These are phyloP conservation scores for Xylota sylvarum DNA, from an alignment of 2,888 invertebrate genomes.

Conservation along the genomic window DNA sequence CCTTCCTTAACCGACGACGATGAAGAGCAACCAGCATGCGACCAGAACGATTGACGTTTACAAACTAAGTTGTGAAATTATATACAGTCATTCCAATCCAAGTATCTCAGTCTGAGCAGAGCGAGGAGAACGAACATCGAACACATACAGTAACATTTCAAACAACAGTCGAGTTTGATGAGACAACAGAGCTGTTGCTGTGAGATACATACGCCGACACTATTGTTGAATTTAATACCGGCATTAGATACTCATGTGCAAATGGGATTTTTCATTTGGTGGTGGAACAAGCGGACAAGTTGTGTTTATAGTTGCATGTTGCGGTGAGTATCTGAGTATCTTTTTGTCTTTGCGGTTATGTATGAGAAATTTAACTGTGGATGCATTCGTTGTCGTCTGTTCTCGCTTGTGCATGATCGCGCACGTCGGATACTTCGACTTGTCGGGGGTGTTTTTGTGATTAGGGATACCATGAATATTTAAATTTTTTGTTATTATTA, in stretches of 20 bases:
- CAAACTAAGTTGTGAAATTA: slow-evolving; percentile 72
- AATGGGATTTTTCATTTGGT: slow-evolving; percentile 36
- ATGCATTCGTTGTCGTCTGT: slow-evolving; percentile 47
- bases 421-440: slow-evolving; percentile 41
- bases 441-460: slow-evolving; percentile 18
- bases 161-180: slow-evolving; percentile 67
- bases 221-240: slow-evolving; percentile 56
- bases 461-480: background rate
- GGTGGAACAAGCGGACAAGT: slow-evolving; percentile 47
- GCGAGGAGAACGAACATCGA: no score
- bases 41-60: slow-evolving; percentile 74
- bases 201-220: slow-evolving; percentile 37
- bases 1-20: slow-evolving; percentile 72
- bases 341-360: slow-evolving; percentile 45
- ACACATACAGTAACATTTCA: slow-evolving; percentile 53
- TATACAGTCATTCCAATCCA: slow-evolving; percentile 59
- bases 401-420: slow-evolving; percentile 67
- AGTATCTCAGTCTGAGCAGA: slow-evolving; percentile 43
- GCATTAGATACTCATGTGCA: slow-evolving; percentile 47
- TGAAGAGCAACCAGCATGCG: slow-evolving; percentile 71
- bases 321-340: slow-evolving; percentile 27
- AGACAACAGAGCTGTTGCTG: slow-evolving; percentile 58
- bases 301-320: slow-evolving; percentile 75
- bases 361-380: slow-evolving; percentile 43
- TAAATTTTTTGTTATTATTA: slow-evolving; percentile 7